A percentile compares a stretch with the other conserved stretches of the same genome.
Evolutionary conservation across 1,140 invertebrate species (phyloP).

Genomic region (Aricia agestis): DNA sequence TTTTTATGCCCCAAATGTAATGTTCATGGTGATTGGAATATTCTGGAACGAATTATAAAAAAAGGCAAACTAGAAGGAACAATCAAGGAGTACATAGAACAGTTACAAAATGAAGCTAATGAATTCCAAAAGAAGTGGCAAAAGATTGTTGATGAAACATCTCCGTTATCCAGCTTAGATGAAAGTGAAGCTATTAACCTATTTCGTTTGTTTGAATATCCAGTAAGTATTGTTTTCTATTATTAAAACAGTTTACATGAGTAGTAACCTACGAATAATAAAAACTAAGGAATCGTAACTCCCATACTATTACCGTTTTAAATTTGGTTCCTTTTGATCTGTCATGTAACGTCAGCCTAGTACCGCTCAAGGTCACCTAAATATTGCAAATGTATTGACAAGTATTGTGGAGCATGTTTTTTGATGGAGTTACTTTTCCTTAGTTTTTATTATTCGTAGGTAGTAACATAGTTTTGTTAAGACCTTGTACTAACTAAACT

Average conservation of each 20-base stretch:
- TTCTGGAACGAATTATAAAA: constrained; percentile 73
- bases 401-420: no score
- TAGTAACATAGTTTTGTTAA: no score
- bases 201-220: constrained; percentile 75
- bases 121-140: constrained; percentile 67
- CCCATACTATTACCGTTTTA: no score
- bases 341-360: no score
- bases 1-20: constrained; percentile 81
- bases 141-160: constrained; percentile 50
- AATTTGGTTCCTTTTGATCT: no score
- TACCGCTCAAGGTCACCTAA: no score
- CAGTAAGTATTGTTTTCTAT: constrained; percentile 65
- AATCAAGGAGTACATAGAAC: constrained; percentile 61
- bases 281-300: no score
- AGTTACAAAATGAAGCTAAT: constrained; percentile 45
- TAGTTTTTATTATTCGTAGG: no score
- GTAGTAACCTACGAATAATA: no score
- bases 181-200: constrained; percentile 64
- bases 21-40: constrained; percentile 76
- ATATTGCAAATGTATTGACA: no score
- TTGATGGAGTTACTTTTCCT: no score
- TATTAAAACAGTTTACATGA: background rate
- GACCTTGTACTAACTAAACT: no score
- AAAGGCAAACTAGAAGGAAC: constrained; percentile 59
- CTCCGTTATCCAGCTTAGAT: constrained; percentile 57